Evolutionary conservation across 2,113 vertebrate species (phyloP), one percentile per base, ranked within the genome.

Genomic region (Dipodomys ordii): DNA sequence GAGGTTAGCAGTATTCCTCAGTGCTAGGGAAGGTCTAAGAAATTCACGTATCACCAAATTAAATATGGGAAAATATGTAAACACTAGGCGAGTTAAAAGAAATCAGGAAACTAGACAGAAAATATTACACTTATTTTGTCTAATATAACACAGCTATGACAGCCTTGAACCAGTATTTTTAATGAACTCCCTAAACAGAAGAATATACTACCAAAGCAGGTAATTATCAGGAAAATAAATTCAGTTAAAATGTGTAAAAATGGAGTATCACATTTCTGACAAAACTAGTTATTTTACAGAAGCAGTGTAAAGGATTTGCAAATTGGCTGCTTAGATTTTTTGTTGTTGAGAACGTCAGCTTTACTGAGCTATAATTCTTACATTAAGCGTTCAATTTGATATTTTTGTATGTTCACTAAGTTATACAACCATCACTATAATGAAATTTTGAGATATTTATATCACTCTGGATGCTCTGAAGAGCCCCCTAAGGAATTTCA

Each of bases 221-320:
- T 95, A 88, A 94, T 88, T 86, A 92, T 35, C 35, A 73, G 32
- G 87, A 83, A 78, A 90, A 86, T 16, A 71, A 83, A 83, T 81
- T 30, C 13, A 27, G 35, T 46, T 18, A 83, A 92, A 87, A 83
- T 82, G 22, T 81, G 53, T 90, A 72, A 81, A 87, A 93, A 69
- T 90, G 9, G 9, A 74, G 23, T 69, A 89, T 94, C 13, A 77
- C 28, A 80, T 90, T 91, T 92, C 35, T 82, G n/a, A 93, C 20
- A 69, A 64, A 68, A 62, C 25, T 64, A 72, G 27, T 81, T 49
- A 35, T 71, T 77, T 77, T 85, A 82, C 67, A 90, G 19, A 85
- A 89, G 12, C 18, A 28, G 2, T 30, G 1, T 9, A 69, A 91
- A 72, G 7, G 60, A 91, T 32, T 28, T 35, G 72, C 88, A 89